phyloP scores from a whole-genome alignment of 2,888 invertebrate species.

The Lucinisca nassula region DNA sequence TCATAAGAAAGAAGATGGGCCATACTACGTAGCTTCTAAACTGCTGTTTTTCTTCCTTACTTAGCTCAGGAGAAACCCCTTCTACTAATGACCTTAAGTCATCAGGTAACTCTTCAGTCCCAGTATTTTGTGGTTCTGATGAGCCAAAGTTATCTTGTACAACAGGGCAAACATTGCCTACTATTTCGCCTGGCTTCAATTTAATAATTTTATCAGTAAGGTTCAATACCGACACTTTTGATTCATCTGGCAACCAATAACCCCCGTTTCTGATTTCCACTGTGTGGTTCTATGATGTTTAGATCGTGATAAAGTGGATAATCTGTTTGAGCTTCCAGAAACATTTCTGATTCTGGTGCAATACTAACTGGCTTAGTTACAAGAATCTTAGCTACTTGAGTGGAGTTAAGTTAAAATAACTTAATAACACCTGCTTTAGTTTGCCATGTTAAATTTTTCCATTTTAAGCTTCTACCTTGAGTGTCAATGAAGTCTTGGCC shows the following conservation, averaged over 20 bases:
- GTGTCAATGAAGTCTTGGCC: constrained; percentile 31
- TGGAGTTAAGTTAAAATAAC: background rate
- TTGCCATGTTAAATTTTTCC: background rate
- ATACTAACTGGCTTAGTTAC: background rate
- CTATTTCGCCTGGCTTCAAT: constrained; percentile 4
- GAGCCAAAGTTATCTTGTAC: background rate
- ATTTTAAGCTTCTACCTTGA: background rate
- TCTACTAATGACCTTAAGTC: background rate
- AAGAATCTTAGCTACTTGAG: background rate
- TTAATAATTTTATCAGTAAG: background rate
- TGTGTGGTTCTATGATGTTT: background rate
- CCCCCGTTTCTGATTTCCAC: background rate
- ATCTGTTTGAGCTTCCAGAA: background rate
- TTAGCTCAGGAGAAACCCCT: background rate
- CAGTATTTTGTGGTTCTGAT: background rate
- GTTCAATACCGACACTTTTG: constrained; percentile 23
- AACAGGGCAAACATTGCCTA: background rate
- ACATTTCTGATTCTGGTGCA: constrained; percentile 6
- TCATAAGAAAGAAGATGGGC: too few species aligned
- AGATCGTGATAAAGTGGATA: background rate
- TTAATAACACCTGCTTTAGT: background rate
- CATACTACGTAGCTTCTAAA: too few species aligned
- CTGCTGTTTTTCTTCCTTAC: background rate
- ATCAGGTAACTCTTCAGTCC: background rate
- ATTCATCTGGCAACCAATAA: constrained; percentile 11